These are phyloP conservation scores for Mycteria americana DNA, from an alignment of 2,797 vertebrate genomes.

Conservation along the genomic window DNA sequence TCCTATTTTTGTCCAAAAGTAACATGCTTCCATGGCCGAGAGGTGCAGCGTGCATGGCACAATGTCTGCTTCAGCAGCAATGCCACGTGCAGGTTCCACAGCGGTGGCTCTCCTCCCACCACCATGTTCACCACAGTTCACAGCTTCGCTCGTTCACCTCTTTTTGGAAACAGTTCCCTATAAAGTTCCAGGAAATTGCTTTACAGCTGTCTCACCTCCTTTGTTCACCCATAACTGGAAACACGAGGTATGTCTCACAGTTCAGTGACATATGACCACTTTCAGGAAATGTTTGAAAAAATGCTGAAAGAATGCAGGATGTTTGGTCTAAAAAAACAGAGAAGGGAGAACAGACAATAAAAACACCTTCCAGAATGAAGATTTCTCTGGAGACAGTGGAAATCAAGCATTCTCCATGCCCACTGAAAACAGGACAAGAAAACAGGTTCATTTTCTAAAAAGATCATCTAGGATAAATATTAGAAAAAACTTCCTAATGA, in stretches of 20 bases:
- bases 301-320: background rate
- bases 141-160: background rate
- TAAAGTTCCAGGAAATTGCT: background rate
- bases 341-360: background rate
- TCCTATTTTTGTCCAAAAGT: background rate
- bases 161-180: background rate
- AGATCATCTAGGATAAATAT: background rate
- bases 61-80: background rate
- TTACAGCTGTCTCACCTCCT: background rate
- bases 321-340: background rate
- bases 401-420: background rate
- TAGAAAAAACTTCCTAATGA: background rate
- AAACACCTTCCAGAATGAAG: background rate
- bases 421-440: background rate
- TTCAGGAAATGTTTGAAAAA: background rate
- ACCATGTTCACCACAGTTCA: rapidly evolving
- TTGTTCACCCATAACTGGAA: background rate
- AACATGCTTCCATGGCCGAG: background rate
- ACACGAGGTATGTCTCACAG: background rate
- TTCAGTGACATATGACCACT: background rate
- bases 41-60: background rate
- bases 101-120: background rate
- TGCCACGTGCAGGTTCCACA: rapidly evolving
- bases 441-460: background rate
- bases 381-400: background rate